A percentile compares a stretch with the other conserved stretches of the same genome.
These are phyloP conservation scores for Mus spicilegus DNA, from an alignment of 2,113 vertebrate species.

Conservation along the genomic window DNA sequence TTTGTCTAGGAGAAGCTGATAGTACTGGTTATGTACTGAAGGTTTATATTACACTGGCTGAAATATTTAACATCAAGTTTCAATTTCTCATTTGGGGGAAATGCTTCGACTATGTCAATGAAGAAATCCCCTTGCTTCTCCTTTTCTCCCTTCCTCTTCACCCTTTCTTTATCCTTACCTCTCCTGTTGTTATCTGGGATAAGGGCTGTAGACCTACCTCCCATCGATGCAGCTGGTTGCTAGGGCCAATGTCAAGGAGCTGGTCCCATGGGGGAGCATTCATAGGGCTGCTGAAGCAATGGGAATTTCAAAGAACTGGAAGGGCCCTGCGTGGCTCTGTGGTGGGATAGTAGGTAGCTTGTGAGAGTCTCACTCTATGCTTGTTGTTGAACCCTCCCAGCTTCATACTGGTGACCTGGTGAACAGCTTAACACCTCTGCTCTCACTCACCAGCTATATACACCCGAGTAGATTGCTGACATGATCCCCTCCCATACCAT, in stretches of 20 bases:
- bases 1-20: not conserved
- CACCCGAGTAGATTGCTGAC: not conserved
- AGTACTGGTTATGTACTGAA: too few relatives aligned
- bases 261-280: not conserved
- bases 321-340: not conserved
- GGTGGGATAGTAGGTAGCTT: not conserved
- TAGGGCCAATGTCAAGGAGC: not conserved
- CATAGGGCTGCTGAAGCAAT: not conserved
- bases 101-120: not conserved
- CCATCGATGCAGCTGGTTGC: not conserved
- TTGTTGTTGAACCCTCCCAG: not conserved
- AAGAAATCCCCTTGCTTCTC: accelerated
- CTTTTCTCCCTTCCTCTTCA: accelerated
- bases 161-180: not conserved
- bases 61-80: not conserved
- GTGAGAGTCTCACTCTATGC: not conserved
- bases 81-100: not conserved
- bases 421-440: not conserved
- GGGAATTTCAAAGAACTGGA: not conserved
- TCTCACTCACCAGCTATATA: not conserved
- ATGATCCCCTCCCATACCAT: too few relatives aligned
- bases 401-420: not conserved
- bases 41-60: not conserved
- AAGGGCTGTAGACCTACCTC: not conserved
- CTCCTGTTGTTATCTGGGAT: not conserved